These are phyloP conservation scores for Uloborus diversus DNA, from an alignment of 1,140 invertebrate genomes.

Conservation along the genomic window DNA sequence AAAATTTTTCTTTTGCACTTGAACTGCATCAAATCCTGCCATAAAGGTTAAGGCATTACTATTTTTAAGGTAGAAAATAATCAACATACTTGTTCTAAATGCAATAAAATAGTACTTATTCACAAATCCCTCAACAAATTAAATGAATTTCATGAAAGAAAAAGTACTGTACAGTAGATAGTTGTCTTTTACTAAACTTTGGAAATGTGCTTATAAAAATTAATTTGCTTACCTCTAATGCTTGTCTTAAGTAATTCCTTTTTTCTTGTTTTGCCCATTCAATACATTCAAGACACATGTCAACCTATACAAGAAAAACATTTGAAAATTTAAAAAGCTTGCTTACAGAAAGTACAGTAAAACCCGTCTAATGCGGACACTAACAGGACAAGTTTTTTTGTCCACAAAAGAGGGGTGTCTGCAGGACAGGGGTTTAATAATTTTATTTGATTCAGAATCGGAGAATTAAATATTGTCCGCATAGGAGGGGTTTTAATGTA, in stretches of 20 bases:
- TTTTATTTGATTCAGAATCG: too few species aligned
- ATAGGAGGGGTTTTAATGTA: too few species aligned
- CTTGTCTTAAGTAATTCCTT: conserved; percentile 95
- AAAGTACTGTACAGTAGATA: neutral
- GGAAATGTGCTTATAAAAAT: conserved; percentile 4
- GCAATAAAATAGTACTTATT: neutral
- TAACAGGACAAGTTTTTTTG: neutral
- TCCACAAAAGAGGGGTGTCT: too few species aligned
- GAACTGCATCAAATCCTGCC: too few species aligned
- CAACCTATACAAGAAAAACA: conserved; percentile 64
- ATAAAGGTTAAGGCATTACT: too few species aligned
- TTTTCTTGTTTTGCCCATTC: conserved; percentile 99
- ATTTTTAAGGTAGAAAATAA: neutral
- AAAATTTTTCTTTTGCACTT: too few species aligned
- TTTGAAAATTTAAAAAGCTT: too few species aligned
- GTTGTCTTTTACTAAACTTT: conserved; percentile 7
- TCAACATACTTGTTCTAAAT: conserved; percentile 3
- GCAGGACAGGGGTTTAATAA: too few species aligned
- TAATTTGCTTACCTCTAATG: conserved; percentile 75
- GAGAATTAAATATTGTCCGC: too few species aligned
- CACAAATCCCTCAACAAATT: neutral
- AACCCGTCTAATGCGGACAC: too few species aligned
- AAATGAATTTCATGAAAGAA: neutral
- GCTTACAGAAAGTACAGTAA: too few species aligned
- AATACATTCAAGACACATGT: conserved; percentile 91